These are phyloP conservation scores for Pelobates fuscus DNA, from an alignment of 2,113 vertebrate species.

Conservation along the genomic window DNA sequence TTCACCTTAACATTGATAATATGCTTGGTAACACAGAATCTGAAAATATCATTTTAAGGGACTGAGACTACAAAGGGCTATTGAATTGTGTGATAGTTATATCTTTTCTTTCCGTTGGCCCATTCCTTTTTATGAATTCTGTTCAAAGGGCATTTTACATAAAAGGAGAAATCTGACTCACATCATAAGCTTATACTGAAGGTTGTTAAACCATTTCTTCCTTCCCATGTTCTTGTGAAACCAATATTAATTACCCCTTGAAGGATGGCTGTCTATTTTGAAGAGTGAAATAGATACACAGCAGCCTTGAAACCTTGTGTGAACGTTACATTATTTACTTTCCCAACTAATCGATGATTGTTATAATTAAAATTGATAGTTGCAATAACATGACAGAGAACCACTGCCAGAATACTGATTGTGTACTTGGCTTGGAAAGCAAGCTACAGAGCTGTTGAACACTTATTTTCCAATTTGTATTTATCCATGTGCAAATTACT, in stretches of 20 bases:
- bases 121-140: background rate
- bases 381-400: slow-evolving; percentile 76
- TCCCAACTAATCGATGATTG: slow-evolving; percentile 81
- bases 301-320: slow-evolving; percentile 52
- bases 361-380: slow-evolving; percentile 89
- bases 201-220: background rate
- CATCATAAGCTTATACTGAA: background rate
- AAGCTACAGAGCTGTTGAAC: slow-evolving; percentile 70
- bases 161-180: background rate
- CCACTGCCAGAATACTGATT: slow-evolving; percentile 78
- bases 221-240: background rate
- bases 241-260: background rate
- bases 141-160: slow-evolving; percentile 5
- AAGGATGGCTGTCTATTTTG: background rate
- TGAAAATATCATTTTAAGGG: background rate
- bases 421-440: slow-evolving; percentile 78
- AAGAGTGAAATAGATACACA: slow-evolving; percentile 36
- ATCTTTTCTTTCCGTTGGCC: background rate
- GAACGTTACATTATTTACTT: slow-evolving; percentile 76
- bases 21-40: background rate
- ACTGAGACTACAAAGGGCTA: background rate
- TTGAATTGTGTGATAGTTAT: slow-evolving; percentile 1
- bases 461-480: slow-evolving; percentile 87
- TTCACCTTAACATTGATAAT: too few species aligned
- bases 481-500: slow-evolving; percentile 85